Conservation (phyloP, 2,797 vertebrate species). For the Enteromius afrohamiltoni region DNA sequence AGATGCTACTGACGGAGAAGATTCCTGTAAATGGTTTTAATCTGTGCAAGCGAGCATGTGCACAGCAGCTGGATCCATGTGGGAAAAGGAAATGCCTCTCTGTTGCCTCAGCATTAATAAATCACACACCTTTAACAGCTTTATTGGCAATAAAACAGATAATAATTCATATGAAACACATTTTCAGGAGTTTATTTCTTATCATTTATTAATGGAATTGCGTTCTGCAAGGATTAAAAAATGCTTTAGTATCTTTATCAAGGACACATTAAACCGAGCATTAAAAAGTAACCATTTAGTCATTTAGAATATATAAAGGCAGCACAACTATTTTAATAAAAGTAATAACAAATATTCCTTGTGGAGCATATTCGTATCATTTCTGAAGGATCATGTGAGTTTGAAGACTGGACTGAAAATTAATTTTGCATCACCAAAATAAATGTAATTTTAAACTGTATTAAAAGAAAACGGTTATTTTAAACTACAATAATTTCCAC, state of each 20-base stretch:
- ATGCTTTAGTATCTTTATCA: neutral
- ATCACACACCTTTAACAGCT: neutral
- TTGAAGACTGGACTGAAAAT: neutral
- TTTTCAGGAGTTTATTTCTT: neutral
- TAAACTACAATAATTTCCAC: neutral
- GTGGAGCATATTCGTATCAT: no score
- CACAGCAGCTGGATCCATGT: neutral
- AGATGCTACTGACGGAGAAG: neutral
- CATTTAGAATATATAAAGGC: neutral
- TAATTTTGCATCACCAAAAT: neutral
- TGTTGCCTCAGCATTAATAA: slow-evolving; percentile 3
- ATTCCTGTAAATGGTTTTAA: slow-evolving; percentile 22
- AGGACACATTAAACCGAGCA: neutral
- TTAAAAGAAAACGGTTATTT: neutral
- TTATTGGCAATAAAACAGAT: neutral
- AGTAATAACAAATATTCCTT: no score
- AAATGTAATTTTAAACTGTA: neutral
- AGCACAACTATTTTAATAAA: no score
- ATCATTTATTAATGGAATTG: neutral
- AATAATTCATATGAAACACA: neutral
- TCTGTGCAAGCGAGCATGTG: neutral
- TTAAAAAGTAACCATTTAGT: no score
- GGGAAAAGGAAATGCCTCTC: neutral
- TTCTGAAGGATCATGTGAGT: neutral
- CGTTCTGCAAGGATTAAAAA: neutral